Base-by-base conservation (phyloP, 1,140 invertebrate species). In the Dermatophagoides farinae region DNA sequence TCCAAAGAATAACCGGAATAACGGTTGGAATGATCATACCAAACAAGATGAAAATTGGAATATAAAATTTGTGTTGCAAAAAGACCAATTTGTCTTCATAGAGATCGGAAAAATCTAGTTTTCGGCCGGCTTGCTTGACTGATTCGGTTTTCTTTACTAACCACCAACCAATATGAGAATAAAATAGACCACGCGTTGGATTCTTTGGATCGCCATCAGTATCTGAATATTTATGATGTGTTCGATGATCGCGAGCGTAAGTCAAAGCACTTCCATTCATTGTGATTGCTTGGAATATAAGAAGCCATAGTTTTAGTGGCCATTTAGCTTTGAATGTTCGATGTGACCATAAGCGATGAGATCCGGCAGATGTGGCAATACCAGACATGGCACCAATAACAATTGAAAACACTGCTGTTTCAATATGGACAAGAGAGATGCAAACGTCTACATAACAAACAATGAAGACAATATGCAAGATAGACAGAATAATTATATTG, bases 91-190 rank as follows among this genome's bases (percentile, higher is more conserved):
- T 82, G 73, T 97, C 90, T 20, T 76, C 75, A 60, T 80, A 78
- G 18, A 97, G 75, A 72, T 97, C 92, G 39, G 79, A 82, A 25
- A 95, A 64, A 69, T 92, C 87, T n/a, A 96, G 77, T 59, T 78
- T 76, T 66, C 85, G 82, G 57, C 90, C 90, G 68, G 91, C 92
- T 60, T 52, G n/a, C 14, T 23, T 39, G 8, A 64, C 83, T 11
- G 80, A 77, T 0, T 84, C 84, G 69, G 85, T 83, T 0, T 83
- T 83, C 0, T 82, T 84, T 0, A 80, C 74, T 9, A 86, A 78
- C 1, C 86, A 72, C 84, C 84, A 86, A 0, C 83, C 84, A 0
- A 86, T 79, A 31, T 86, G 84, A 1, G 83, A 78, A 65, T 85
- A 87, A 66, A 83, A 82, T 67, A 86, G 86, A 1, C 84, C 84